Evolutionary conservation across 2,113 vertebrate species (phyloP).

Genomic region (Dryoscopus gambensis): DNA sequence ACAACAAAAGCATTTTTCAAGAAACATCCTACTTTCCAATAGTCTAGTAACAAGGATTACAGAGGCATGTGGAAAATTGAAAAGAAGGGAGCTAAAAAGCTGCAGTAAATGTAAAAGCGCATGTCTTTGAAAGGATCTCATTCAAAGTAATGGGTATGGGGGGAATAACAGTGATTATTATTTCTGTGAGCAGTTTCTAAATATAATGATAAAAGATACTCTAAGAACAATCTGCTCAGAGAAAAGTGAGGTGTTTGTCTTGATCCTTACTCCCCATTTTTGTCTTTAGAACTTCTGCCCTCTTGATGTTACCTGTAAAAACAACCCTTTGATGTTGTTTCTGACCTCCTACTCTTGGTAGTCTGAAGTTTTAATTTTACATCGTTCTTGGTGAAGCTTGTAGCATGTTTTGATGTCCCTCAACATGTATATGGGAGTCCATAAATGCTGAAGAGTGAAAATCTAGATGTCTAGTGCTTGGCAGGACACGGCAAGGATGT

Average conservation of each 20-base stretch:
- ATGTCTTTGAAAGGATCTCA: not conserved
- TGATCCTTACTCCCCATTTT: not conserved
- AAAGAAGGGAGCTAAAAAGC: not conserved
- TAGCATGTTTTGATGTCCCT: not conserved
- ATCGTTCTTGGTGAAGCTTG: not conserved
- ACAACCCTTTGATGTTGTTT: not conserved
- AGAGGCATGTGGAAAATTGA: not conserved
- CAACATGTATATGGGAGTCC: not conserved
- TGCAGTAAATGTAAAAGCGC: not conserved
- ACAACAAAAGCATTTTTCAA: not conserved
- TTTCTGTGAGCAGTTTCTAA: not conserved
- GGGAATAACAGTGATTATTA: not conserved
- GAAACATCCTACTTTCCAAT: not conserved
- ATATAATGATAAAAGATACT: not conserved
- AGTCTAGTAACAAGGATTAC: not conserved
- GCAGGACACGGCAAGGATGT: not conserved
- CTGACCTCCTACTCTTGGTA: not conserved
- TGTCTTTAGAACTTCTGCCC: not conserved
- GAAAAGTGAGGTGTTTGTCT: not conserved
- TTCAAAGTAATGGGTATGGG: not conserved
- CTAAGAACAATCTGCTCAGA: not conserved
- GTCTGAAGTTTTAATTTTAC: not conserved
- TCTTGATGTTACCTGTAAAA: not conserved
- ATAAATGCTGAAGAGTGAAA: not conserved
- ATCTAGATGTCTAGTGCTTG: not conserved